Conservation (phyloP, 2,113 vertebrate genomes). For the Haliaeetus leucogaster region DNA sequence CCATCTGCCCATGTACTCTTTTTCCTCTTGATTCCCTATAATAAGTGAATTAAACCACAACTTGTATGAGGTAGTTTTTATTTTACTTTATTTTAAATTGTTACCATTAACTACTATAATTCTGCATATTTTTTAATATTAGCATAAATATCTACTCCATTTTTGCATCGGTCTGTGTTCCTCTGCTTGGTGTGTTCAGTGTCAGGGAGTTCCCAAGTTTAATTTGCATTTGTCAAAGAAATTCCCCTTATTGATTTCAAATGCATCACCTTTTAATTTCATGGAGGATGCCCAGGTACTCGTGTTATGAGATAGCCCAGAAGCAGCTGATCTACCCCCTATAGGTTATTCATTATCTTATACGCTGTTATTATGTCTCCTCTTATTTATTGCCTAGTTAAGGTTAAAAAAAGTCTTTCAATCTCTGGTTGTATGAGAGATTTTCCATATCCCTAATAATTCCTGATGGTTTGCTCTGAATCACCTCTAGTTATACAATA, state of each 20-base stretch:
- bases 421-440: background rate
- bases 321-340: background rate
- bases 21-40: background rate
- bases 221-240: conserved; percentile 1
- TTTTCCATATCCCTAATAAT: background rate
- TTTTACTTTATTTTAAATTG: background rate
- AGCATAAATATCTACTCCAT: background rate
- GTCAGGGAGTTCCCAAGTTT: background rate
- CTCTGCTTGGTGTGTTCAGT: background rate
- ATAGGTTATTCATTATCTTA: background rate
- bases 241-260: background rate
- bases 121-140: background rate
- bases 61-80: background rate
- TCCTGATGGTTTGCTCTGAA: background rate
- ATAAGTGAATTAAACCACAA: background rate
- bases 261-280: conserved; percentile 5
- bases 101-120: background rate
- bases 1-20: background rate
- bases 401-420: background rate
- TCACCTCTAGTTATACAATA: background rate
- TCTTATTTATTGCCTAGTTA: conserved; percentile 6
- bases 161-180: background rate
- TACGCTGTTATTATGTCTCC: background rate
- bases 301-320: background rate
- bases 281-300: background rate